Percentiles rank a stretch among this genome's conserved stretches.
Evolutionary conservation across 2,888 invertebrate genomes (phyloP).

Genomic region (Argynnis bischoffii): DNA sequence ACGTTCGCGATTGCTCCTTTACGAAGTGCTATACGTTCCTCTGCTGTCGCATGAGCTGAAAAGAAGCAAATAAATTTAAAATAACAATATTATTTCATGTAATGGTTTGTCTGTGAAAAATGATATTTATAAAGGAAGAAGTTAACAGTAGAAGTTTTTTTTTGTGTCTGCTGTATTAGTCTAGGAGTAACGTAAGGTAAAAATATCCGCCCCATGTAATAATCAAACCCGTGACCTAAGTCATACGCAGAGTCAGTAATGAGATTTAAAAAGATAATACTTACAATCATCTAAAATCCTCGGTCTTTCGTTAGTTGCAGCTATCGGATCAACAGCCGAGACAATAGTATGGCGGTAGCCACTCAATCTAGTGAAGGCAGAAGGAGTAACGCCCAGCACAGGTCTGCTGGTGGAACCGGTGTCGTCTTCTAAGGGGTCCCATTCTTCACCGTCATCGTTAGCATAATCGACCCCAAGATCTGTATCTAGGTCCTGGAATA

Average conservation of each 20-base stretch:
- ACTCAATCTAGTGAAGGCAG: constrained; percentile 58
- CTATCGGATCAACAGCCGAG: constrained; percentile 62
- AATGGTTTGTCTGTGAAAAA: too few species aligned
- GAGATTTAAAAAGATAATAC: constrained; percentile 37
- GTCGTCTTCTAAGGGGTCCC: constrained; percentile 54
- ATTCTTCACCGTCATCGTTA: constrained; percentile 58
- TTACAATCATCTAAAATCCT: constrained; percentile 67
- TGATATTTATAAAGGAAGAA: too few species aligned
- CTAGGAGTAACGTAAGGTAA: too few species aligned
- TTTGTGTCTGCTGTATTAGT: too few species aligned
- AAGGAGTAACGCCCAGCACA: constrained; percentile 54
- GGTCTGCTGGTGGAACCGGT: constrained; percentile 51
- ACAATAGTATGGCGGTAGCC: constrained; percentile 49
- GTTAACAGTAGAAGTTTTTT: too few species aligned
- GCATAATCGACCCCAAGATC: constrained; percentile 51
- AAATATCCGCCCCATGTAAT: too few species aligned
- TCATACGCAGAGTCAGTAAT: too few species aligned
- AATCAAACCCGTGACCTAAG: too few species aligned
- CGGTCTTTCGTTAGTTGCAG: constrained; percentile 69
- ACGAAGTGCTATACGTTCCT: constrained; percentile 46
- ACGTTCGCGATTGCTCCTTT: constrained; percentile 58
- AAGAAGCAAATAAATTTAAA: background rate
- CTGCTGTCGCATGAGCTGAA: constrained; percentile 54
- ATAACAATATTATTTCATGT: too few species aligned
- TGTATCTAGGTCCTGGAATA: constrained; percentile 37